Evolutionary conservation across 2,888 invertebrate genomes (phyloP).

Genomic region (Noctua janthe): DNA sequence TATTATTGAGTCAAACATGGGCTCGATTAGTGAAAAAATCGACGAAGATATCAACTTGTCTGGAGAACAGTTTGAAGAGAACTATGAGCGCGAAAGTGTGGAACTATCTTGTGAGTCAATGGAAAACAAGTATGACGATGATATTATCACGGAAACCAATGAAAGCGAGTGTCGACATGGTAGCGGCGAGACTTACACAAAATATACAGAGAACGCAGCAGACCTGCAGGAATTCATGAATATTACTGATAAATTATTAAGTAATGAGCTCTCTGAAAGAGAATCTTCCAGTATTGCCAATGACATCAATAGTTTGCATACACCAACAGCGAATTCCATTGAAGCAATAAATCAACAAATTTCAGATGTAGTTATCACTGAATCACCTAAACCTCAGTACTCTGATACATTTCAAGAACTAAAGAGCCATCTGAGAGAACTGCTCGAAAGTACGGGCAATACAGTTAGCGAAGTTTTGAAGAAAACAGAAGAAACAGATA

Average conservation of each 20-base stretch:
- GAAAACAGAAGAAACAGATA: constrained; percentile 60
- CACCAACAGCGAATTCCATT: constrained; percentile 84
- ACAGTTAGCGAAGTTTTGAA: constrained; percentile 61
- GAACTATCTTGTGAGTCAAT: constrained; percentile 75
- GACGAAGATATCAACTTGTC: constrained; percentile 73
- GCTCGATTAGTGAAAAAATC: constrained; percentile 63
- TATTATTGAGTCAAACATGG: constrained; percentile 42
- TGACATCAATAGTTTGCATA: constrained; percentile 79
- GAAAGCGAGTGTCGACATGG: constrained; percentile 80
- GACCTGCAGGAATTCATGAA: constrained; percentile 86
- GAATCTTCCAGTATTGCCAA: constrained; percentile 69
- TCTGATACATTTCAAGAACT: constrained; percentile 82
- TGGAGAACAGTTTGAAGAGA: constrained; percentile 78
- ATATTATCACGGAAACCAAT: constrained; percentile 63
- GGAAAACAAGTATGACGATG: constrained; percentile 74
- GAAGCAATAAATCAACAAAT: constrained; percentile 77
- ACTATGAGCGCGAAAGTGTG: constrained; percentile 79
- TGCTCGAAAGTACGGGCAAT: constrained; percentile 77
- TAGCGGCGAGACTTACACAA: constrained; percentile 87
- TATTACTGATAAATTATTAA: constrained; percentile 84
- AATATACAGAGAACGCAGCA: constrained; percentile 84
- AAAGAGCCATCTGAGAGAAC: constrained; percentile 81
- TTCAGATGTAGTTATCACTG: constrained; percentile 44
- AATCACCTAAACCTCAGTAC: constrained; percentile 72
- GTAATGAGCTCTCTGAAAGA: constrained; percentile 67